Percentiles rank a stretch among this genome's conserved stretches.
phyloP scores from a whole-genome alignment of 2,797 vertebrate species.

The Spondyliosoma cantharus region DNA sequence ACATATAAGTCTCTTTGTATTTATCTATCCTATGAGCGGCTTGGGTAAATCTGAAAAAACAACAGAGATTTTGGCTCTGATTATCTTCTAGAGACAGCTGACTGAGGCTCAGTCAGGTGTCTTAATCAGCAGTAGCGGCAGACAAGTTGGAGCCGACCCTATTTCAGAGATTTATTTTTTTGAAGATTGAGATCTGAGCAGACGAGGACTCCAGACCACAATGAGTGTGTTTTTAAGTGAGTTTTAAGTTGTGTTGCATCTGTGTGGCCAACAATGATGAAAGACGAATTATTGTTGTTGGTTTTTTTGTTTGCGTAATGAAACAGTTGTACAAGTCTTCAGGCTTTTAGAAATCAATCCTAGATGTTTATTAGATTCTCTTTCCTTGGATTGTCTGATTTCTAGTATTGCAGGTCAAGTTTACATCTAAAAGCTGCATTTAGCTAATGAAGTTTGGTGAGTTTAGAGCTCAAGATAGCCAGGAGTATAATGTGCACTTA shows the following conservation, averaged over 20 bases:
- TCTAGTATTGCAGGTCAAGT: neutral
- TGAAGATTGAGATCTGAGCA: neutral
- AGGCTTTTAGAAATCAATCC: neutral
- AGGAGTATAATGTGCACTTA: neutral
- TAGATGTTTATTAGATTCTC: neutral
- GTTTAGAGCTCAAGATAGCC: neutral
- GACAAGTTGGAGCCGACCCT: neutral
- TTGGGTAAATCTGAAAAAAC: neutral
- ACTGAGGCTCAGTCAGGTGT: neutral
- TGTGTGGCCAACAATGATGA: neutral
- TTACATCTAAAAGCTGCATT: neutral
- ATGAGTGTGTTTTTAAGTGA: too few relatives aligned
- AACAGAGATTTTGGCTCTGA: neutral
- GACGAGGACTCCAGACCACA: neutral
- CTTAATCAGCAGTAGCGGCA: neutral
- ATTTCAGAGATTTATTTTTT: neutral
- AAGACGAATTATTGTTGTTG: neutral
- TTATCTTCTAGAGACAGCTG: neutral
- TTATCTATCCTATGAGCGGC: neutral
- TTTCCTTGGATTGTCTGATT: neutral
- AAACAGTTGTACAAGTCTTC: neutral
- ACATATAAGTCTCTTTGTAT: neutral
- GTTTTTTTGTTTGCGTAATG: neutral
- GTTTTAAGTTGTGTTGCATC: neutral
- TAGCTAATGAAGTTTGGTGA: too few relatives aligned